A percentile compares a stretch with the other conserved stretches of the same genome.
Evolutionary conservation across 2,888 invertebrate genomes (phyloP).

Genomic region (Syrista parreyssii): DNA sequence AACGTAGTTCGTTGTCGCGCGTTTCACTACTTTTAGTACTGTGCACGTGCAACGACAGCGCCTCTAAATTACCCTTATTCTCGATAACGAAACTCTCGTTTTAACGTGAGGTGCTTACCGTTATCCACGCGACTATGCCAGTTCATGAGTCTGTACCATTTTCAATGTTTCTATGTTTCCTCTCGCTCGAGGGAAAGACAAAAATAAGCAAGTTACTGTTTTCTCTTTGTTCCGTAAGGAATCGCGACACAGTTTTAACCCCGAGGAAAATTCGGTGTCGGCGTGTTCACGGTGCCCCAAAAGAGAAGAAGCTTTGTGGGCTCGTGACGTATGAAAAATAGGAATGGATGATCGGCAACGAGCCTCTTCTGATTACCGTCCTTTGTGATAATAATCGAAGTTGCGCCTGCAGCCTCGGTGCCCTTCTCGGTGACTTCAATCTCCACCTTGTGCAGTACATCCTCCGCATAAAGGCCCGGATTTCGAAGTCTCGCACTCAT

Average conservation of each 20-base stretch:
- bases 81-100: too few species aligned
- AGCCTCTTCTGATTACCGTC: conserved; percentile 68
- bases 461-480: conserved; percentile 73
- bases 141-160: too few species aligned
- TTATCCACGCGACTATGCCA: too few species aligned
- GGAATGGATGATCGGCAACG: conserved; percentile 76
- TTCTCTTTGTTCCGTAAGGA: conserved; percentile 5
- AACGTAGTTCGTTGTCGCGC: too few species aligned
- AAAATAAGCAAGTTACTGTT: too few species aligned
- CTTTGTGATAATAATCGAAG: conserved; percentile 70
- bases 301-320: conserved; percentile 75
- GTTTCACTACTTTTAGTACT: too few species aligned
- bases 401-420: conserved; percentile 78
- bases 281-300: conserved; percentile 76
- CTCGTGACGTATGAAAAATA: conserved; percentile 79
- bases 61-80: too few species aligned
- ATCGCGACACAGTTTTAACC: neutral
- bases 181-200: too few species aligned
- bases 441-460: conserved; percentile 75
- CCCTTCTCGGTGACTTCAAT: conserved; percentile 76
- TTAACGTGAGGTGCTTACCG: too few species aligned
- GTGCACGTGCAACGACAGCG: too few species aligned
- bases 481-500: conserved; percentile 65
- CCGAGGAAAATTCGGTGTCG: conserved; percentile 60
- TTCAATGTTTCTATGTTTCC: too few species aligned